These are phyloP conservation scores for Fregetta grallaria DNA, from an alignment of 2,113 vertebrate genomes.

Conservation along the genomic window DNA sequence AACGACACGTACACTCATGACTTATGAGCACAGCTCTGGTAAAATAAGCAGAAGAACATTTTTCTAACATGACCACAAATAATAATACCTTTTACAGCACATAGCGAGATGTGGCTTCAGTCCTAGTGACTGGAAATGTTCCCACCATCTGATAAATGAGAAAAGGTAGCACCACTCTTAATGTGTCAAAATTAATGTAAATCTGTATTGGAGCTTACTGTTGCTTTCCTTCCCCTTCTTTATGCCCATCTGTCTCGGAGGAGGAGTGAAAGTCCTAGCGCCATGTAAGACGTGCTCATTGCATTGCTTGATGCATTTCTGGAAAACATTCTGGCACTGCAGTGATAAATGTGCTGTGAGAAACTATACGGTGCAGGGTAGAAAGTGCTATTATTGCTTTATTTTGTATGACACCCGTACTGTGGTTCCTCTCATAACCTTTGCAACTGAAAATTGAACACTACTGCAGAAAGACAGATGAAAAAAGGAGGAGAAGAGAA, in stretches of 20 bases:
- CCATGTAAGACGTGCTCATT: fast-evolving
- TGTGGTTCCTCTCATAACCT: not conserved
- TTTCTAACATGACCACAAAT: not conserved
- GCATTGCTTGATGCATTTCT: not conserved
- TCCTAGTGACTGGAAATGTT: not conserved
- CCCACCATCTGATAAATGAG: not conserved
- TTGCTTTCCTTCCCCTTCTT: not conserved
- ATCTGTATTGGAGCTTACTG: not conserved
- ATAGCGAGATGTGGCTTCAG: not conserved
- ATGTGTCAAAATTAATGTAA: not conserved
- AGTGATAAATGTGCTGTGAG: not conserved
- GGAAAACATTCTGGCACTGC: not conserved
- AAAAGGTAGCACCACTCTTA: not conserved
- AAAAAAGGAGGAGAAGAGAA: not conserved
- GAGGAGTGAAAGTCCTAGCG: not conserved
- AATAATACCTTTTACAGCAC: not conserved
- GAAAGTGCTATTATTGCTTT: not conserved
- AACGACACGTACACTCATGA: not conserved
- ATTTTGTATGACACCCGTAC: not conserved
- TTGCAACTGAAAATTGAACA: not conserved
- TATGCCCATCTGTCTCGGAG: fast-evolving
- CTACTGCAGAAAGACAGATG: not conserved
- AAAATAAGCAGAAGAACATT: not conserved
- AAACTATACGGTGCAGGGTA: fast-evolving
- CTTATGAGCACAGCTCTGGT: not conserved